Conservation (phyloP, 2,797 vertebrate genomes). For the Picus viridis region DNA sequence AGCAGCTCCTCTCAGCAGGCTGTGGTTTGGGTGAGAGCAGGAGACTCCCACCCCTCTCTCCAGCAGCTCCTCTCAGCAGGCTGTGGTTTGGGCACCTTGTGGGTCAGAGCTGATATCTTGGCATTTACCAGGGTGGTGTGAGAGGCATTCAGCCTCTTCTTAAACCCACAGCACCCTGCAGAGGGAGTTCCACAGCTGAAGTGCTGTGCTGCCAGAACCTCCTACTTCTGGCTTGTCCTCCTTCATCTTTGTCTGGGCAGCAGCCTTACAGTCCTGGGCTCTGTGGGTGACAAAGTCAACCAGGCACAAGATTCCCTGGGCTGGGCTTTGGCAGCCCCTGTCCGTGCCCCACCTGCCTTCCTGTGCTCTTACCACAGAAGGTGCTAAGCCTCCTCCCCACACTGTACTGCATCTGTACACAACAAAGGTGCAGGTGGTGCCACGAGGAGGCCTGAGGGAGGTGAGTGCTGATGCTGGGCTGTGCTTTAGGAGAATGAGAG, state of each 20-base stretch:
- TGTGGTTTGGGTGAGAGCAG: no score
- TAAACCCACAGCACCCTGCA: neutral
- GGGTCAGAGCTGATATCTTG: neutral
- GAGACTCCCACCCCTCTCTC: neutral
- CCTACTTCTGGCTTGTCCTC: neutral
- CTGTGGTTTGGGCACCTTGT: neutral
- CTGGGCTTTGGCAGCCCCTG: neutral
- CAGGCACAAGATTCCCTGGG: neutral
- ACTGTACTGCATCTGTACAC: neutral
- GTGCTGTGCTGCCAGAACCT: fast-evolving
- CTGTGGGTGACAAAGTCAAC: neutral
- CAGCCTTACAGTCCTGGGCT: neutral
- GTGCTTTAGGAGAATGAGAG: slow-evolving; percentile 91
- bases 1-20: no score
- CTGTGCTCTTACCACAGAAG: neutral
- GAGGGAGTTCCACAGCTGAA: neutral
- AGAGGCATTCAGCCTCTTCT: neutral
- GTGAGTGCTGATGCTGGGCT: neutral
- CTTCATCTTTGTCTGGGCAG: neutral
- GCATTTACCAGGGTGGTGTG: neutral
- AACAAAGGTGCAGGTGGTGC: neutral
- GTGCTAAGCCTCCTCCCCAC: neutral
- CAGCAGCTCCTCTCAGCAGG: neutral
- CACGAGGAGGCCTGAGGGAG: neutral
- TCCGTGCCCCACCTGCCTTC: neutral